Percentiles rank a stretch among this genome's conserved stretches.
Conservation (phyloP, 2,797 vertebrate species). For the Rhynchonycteris naso region DNA sequence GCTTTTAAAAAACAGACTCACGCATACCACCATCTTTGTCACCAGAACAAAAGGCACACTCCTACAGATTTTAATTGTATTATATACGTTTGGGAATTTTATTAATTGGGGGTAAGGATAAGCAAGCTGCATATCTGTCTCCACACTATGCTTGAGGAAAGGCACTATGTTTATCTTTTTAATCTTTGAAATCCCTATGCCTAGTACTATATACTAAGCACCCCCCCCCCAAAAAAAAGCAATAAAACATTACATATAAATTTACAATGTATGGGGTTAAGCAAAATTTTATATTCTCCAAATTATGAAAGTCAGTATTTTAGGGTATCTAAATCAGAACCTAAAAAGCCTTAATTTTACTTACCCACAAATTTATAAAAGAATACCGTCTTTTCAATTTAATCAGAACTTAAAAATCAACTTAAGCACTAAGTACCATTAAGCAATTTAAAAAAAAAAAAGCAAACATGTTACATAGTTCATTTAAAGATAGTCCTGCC, state of each 20-base stretch:
- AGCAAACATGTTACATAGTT: neutral
- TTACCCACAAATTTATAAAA: constrained; percentile 10
- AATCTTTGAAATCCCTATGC: neutral
- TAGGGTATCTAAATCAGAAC: neutral
- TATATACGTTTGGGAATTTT: constrained; percentile 28
- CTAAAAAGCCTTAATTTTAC: neutral
- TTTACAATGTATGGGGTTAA: neutral
- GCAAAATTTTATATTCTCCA: constrained; percentile 41
- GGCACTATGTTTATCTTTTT: neutral
- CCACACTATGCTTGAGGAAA: neutral
- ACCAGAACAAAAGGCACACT: neutral
- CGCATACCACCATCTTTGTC: neutral
- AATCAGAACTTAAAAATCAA: constrained; percentile 39
- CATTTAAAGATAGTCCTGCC: neutral
- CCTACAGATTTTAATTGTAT: neutral
- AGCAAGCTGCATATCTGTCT: neutral
- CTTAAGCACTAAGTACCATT: neutral
- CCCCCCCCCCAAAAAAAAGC: neutral
- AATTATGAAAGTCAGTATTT: constrained; percentile 16
- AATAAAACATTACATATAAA: neutral
- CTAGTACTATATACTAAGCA: neutral
- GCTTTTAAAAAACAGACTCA: neutral
- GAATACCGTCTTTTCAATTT: neutral
- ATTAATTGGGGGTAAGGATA: neutral
- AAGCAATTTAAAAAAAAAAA: neutral